Conservation (phyloP, 1,140 invertebrate species). For the Leptinotarsa defecta region DNA sequence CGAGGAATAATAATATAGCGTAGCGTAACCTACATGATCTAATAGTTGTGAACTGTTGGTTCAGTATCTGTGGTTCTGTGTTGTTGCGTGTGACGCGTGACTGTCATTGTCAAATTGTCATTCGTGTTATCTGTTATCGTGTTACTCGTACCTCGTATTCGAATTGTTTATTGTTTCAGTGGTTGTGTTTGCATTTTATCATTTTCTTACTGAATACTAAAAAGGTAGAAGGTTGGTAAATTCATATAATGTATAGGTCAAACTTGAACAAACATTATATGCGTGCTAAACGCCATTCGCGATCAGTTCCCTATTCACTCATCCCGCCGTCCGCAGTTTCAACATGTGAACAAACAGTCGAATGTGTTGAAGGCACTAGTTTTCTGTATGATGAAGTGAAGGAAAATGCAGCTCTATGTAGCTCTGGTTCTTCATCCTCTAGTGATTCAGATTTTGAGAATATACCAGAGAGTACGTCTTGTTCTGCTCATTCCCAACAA, state of each 20-base stretch:
- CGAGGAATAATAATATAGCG: too few relatives aligned
- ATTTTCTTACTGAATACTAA: not conserved
- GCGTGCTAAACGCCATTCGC: constrained; percentile 1
- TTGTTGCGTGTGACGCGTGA: too few relatives aligned
- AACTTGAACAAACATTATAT: constrained; percentile 3
- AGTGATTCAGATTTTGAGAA: not conserved
- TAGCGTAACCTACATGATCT: too few relatives aligned
- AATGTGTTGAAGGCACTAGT: too few relatives aligned
- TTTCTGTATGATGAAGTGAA: not conserved
- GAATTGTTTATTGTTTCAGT: too few relatives aligned
- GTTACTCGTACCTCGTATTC: too few relatives aligned
- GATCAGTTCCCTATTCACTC: not conserved
- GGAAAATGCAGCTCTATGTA: not conserved
- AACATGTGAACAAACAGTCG: not conserved
- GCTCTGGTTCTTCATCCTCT: not conserved
- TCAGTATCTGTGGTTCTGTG: too few relatives aligned
- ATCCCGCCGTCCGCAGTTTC: not conserved
- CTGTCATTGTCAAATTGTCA: too few relatives aligned
- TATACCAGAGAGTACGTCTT: not conserved
- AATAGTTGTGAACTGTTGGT: too few relatives aligned
- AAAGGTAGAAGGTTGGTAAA: constrained; percentile 1
- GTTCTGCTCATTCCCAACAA: not conserved
- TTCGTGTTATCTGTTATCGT: too few relatives aligned
- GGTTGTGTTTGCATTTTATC: too few relatives aligned
- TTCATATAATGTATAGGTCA: not conserved